phyloP scores from a whole-genome alignment of 2,797 vertebrate genomes.

The Diplodus sargus region DNA sequence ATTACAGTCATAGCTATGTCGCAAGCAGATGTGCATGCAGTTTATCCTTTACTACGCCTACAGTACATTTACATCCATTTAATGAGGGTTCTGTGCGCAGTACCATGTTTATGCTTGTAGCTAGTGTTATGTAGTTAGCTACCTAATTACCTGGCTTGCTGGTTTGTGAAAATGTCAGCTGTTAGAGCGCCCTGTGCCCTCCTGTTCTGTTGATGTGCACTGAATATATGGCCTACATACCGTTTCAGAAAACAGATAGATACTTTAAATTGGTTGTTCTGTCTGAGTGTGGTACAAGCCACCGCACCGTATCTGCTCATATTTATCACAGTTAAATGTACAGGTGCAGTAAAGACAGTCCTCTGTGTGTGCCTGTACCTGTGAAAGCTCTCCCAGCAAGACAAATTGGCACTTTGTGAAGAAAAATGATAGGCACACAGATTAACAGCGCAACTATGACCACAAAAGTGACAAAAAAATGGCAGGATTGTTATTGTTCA shows the following conservation, averaged over 20 bases:
- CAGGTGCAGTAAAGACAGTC: slow-evolving; percentile 35
- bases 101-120: slow-evolving; percentile 74
- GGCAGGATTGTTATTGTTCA: slow-evolving; percentile 5
- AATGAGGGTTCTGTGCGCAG: slow-evolving; percentile 71
- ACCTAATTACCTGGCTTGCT: slow-evolving; percentile 82
- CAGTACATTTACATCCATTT: slow-evolving; percentile 74
- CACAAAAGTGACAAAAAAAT: slow-evolving; percentile 28
- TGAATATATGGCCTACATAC: slow-evolving; percentile 48
- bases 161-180: slow-evolving; percentile 83
- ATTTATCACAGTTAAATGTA: slow-evolving; percentile 57
- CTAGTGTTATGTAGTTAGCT: slow-evolving; percentile 69
- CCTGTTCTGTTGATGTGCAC: slow-evolving; percentile 38
- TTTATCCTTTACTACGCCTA: slow-evolving; percentile 58
- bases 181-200: slow-evolving; percentile 56
- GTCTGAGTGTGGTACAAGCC: slow-evolving; percentile 26
- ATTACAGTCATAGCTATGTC: slow-evolving; percentile 46
- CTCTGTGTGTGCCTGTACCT: slow-evolving; percentile 26
- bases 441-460: slow-evolving; percentile 13
- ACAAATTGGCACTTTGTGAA: slow-evolving; percentile 55
- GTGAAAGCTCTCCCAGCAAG: slow-evolving; percentile 37
- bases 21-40: slow-evolving; percentile 71
- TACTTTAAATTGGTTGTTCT: slow-evolving; percentile 58
- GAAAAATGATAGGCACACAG: slow-evolving; percentile 31
- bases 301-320: slow-evolving; percentile 32
- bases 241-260: slow-evolving; percentile 33